Percentiles rank a stretch among this genome's conserved stretches.
phyloP scores from a whole-genome alignment of 2,888 invertebrate species.

The Sphecodes monilicornis region DNA sequence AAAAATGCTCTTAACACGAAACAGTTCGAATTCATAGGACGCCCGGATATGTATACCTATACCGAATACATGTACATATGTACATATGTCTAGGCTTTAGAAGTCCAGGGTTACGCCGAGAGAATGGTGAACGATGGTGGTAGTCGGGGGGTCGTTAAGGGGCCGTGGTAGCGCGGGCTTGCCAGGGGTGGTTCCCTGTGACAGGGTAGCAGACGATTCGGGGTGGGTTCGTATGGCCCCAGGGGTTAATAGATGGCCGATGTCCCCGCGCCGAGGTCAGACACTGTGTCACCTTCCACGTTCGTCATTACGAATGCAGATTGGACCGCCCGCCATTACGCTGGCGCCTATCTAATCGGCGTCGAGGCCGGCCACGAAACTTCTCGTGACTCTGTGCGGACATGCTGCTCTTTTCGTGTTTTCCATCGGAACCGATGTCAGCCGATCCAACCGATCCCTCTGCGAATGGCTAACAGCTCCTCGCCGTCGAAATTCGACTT shows the following conservation, averaged over 20 bases:
- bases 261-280: conserved; percentile 77
- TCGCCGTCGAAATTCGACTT: conserved; percentile 27
- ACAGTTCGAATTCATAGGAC: conserved; percentile 16
- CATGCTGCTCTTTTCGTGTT: conserved; percentile 48
- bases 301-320: conserved; percentile 82
- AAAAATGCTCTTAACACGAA: not conserved
- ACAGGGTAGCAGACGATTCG: conserved; percentile 65
- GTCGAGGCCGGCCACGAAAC: conserved; percentile 70
- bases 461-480: conserved; percentile 13
- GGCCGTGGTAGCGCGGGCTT: conserved; percentile 54
- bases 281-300: conserved; percentile 80
- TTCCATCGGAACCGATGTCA: conserved; percentile 25
- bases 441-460: conserved; percentile 26
- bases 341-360: conserved; percentile 76
- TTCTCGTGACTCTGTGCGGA: conserved; percentile 63
- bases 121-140: conserved; percentile 50
- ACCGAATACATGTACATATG: conserved; percentile 14
- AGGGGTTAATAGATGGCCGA: conserved; percentile 82
- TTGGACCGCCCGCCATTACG: conserved; percentile 78
- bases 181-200: conserved; percentile 56
- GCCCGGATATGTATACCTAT: not conserved
- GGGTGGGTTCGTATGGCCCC: conserved; percentile 70
- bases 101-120: conserved; percentile 48
- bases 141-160: conserved; percentile 65
- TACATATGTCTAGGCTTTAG: conserved; percentile 39